phyloP scores from a whole-genome alignment of 2,797 vertebrate species.

The Pelodytes ibericus region DNA sequence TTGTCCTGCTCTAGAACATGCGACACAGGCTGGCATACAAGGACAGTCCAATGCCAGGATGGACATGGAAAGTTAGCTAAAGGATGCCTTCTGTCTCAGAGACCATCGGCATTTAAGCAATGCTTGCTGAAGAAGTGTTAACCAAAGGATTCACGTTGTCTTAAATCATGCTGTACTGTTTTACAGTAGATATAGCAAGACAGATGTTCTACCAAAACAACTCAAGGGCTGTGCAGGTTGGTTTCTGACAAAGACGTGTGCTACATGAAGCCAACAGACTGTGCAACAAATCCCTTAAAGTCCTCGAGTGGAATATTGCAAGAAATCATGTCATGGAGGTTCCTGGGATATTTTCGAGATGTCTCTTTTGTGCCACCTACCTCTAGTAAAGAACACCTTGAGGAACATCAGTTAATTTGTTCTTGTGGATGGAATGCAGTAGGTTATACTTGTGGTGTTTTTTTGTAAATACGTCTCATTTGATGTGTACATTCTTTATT shows the following conservation, averaged over 20 bases:
- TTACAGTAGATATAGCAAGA: slow-evolving; percentile 33
- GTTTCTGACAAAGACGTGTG: slow-evolving; percentile 58
- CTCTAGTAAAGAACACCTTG: slow-evolving; percentile 74
- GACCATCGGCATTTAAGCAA: slow-evolving; percentile 93
- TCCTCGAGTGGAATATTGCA: slow-evolving; percentile 58
- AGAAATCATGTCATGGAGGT: slow-evolving; percentile 68
- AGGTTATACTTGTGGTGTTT: slow-evolving; percentile 72
- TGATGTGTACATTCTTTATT: slow-evolving; percentile 71
- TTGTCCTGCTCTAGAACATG: slow-evolving; percentile 94
- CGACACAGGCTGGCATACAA: slow-evolving; percentile 95
- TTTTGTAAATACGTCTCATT: slow-evolving; percentile 71
- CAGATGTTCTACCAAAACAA: slow-evolving; percentile 61
- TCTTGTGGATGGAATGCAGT: slow-evolving; percentile 62
- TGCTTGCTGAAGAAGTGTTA: slow-evolving; percentile 93
- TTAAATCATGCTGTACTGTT: slow-evolving; percentile 20
- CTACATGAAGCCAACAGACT: slow-evolving; percentile 60
- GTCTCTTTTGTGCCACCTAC: slow-evolving; percentile 76
- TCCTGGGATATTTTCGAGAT: slow-evolving; percentile 67
- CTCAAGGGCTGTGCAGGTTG: slow-evolving; percentile 73
- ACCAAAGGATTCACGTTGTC: slow-evolving; percentile 59
- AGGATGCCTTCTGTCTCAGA: slow-evolving; percentile 80
- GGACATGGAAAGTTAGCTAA: slow-evolving; percentile 86
- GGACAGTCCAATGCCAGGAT: slow-evolving; percentile 95
- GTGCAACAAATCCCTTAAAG: slow-evolving; percentile 59
- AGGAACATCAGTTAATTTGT: slow-evolving; percentile 61